Percentiles rank a stretch among this genome's conserved stretches.
phyloP scores from a whole-genome alignment of 2,888 invertebrate species.

The Microctonus aethiopoides region DNA sequence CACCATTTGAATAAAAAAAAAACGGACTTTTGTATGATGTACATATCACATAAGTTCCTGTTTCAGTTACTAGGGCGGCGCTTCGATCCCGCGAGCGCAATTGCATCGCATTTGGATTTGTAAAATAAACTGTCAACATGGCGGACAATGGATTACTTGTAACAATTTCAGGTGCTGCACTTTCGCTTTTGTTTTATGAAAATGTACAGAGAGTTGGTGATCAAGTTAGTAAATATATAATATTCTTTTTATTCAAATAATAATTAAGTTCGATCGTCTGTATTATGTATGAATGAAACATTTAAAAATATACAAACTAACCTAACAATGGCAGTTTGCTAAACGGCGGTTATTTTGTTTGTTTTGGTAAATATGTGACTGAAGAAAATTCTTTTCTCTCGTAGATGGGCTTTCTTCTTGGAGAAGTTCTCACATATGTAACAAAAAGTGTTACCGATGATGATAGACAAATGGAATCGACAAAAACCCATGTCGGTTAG shows the following conservation, averaged over 20 bases:
- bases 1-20: no score
- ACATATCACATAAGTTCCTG: no score
- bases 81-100: no score
- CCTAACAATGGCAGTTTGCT: background rate
- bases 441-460: slow-evolving; percentile 78
- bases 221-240: slow-evolving; percentile 68
- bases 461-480: slow-evolving; percentile 73
- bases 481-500: slow-evolving; percentile 72
- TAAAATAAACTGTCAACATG: slow-evolving; percentile 56
- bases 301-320: background rate
- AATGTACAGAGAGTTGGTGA: slow-evolving; percentile 72
- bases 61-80: no score
- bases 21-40: no score
- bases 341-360: slow-evolving; percentile 23
- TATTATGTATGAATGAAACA: slow-evolving; percentile 36
- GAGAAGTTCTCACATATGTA: slow-evolving; percentile 73
- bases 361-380: background rate
- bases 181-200: slow-evolving; percentile 77
- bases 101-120: no score
- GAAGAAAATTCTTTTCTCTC: slow-evolving; percentile 12
- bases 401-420: slow-evolving; percentile 75
- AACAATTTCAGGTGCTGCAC: slow-evolving; percentile 72
- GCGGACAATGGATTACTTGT: slow-evolving; percentile 59
- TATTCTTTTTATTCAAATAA: background rate
- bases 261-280: background rate